Evolutionary conservation across 2,888 invertebrate species (phyloP), one percentile per base, ranked within the genome.

Genomic region (Drosophila monieri): DNA sequence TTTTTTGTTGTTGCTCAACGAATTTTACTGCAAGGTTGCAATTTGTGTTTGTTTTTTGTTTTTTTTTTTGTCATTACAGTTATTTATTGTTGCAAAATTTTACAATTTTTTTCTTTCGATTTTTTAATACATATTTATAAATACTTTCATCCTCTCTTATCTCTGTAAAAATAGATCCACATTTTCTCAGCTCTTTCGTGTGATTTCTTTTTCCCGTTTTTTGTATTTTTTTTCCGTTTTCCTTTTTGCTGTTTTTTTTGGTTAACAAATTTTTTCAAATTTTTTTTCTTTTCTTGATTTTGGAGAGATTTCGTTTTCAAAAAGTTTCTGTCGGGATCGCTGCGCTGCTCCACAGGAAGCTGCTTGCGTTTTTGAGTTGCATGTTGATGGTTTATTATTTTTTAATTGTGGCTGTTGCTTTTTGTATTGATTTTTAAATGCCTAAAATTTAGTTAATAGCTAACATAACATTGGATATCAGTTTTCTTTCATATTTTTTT

Each of bases 161-260:
- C 74, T 87, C 78, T 89, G 89, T 89, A 89, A 89, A 89, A 89
- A 89, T 89, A 89, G 87, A 89, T 87, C 73, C 86, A 85, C 72
- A 75, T 71, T 74, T 70, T 72, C 49, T 67, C 69, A 66, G 64
- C 68, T 75, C 73, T 78, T 77, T 73, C 76, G 57, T 54, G 61
- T 66, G 61, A 77, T 80, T 80, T 72, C 43, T 68, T 59, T 68
- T 76, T 73, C 55, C 52, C 65, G 46, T 68, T 64, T 64, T 64
- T 52, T 52, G 56, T 53, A 27, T 56, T 2, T 35, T 65, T 51
- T 60, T 60, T 30, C 54, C 4, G n/a, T n/a, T 39, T 27, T 64
- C 70, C 66, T 65, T 58, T 60, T 72, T 77, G 62, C 56, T 58
- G 66, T 76, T 78, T 58, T 66, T 61, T 58, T 67, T 75, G 37